A percentile compares a stretch with the other conserved stretches of the same genome.
Conservation (phyloP, 2,113 vertebrate genomes). For the Passer domesticus region DNA sequence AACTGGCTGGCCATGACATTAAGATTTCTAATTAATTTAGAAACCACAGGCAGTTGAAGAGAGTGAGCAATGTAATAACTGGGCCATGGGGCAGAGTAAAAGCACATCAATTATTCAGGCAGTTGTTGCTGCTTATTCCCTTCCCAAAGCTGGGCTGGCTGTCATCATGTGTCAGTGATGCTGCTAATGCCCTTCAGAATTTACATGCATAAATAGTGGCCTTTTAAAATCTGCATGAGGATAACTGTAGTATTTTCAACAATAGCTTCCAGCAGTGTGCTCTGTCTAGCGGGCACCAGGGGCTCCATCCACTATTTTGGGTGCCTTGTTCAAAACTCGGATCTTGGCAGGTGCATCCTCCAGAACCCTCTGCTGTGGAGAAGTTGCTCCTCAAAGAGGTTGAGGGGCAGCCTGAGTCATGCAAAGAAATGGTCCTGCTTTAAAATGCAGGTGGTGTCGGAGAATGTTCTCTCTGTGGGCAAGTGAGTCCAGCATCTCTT, state of each 20-base stretch:
- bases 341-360: neutral
- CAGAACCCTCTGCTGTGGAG: neutral
- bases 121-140: slow-evolving; percentile 54
- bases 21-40: slow-evolving; percentile 72
- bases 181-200: slow-evolving; percentile 72
- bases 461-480: neutral
- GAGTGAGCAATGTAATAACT: slow-evolving; percentile 56
- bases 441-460: neutral
- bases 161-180: slow-evolving; percentile 71
- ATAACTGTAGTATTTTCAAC: slow-evolving; percentile 10
- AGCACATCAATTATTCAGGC: slow-evolving; percentile 72
- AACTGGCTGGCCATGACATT: slow-evolving; percentile 38
- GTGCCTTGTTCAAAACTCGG: neutral
- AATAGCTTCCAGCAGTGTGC: slow-evolving; percentile 13
- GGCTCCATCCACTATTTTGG: neutral
- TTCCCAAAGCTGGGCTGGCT: slow-evolving; percentile 65
- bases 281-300: fast-evolving
- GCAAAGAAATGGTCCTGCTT: neutral
- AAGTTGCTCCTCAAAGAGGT: neutral
- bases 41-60: slow-evolving; percentile 59
- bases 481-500: neutral
- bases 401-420: fast-evolving
- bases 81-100: slow-evolving; percentile 62
- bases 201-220: slow-evolving; percentile 64
- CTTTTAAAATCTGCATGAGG: slow-evolving; percentile 64